Evolutionary conservation across 2,888 invertebrate species (phyloP).

Genomic region (Beris chalybata): DNA sequence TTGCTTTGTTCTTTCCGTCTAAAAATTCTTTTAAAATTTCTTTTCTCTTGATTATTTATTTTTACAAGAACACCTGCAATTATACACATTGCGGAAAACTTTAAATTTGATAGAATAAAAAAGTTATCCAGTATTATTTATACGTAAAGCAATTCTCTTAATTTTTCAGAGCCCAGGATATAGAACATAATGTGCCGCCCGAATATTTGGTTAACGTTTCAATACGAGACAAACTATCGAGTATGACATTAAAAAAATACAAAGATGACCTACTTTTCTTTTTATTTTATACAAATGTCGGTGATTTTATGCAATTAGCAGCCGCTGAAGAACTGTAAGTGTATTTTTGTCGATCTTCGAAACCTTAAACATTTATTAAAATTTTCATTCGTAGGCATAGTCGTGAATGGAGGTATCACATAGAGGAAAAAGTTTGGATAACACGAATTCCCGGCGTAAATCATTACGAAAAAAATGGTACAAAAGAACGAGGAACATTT

Average conservation of each 20-base stretch:
- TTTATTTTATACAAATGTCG: slow-evolving; percentile 98
- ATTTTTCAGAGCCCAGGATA: slow-evolving; percentile 86
- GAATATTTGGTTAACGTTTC: slow-evolving; percentile 98
- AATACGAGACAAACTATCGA: slow-evolving; percentile 93
- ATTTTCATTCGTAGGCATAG: slow-evolving; percentile 71
- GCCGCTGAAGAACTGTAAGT: slow-evolving; percentile 96
- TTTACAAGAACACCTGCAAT: background rate
- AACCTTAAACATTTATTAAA: slow-evolving; percentile 26
- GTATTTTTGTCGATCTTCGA: background rate
- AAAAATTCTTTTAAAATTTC: background rate
- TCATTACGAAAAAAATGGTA: slow-evolving; percentile 91
- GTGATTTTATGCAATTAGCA: slow-evolving; percentile 96
- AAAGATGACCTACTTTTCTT: slow-evolving; percentile 99
- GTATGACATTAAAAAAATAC: slow-evolving; percentile 93
- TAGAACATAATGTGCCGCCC: slow-evolving; percentile 96
- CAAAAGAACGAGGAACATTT: slow-evolving; percentile 98
- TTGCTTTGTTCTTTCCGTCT: no score
- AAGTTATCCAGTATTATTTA: background rate
- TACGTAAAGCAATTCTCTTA: slow-evolving; percentile 3
- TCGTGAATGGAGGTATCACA: slow-evolving; percentile 99
- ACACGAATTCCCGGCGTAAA: slow-evolving; percentile 95
- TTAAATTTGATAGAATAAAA: background rate
- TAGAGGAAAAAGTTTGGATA: slow-evolving; percentile 98
- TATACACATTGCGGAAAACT: background rate
- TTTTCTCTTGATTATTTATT: background rate